A percentile compares a stretch with the other conserved stretches of the same genome.
Evolutionary conservation across 2,113 vertebrate species (phyloP).

Genomic region (Tachysurus vachellii): DNA sequence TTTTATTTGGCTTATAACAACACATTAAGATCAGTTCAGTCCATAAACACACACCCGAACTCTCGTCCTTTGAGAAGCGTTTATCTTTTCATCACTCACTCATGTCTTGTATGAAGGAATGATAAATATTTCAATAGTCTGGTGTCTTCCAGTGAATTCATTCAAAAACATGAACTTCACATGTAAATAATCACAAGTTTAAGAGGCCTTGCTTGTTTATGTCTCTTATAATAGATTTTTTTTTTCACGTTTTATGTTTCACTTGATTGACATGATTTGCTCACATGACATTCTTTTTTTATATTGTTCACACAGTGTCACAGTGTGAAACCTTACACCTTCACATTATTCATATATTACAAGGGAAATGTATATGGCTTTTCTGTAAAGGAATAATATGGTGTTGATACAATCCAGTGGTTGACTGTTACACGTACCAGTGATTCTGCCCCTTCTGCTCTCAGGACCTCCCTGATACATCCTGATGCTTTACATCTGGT

Average conservation of each 20-base stretch:
- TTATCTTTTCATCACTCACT: not conserved
- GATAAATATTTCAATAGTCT: not conserved
- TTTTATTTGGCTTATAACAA: not conserved
- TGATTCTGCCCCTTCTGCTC: too few species aligned
- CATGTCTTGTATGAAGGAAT: not conserved
- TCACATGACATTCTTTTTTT: not conserved
- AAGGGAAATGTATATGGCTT: not conserved
- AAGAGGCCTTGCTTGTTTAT: not conserved
- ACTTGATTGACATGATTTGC: not conserved
- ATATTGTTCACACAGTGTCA: not conserved
- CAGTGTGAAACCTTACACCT: not conserved
- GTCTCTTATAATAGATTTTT: not conserved
- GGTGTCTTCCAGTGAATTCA: not conserved
- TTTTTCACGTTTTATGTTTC: not conserved
- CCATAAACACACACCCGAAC: not conserved
- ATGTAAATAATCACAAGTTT: not conserved
- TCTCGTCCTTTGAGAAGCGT: not conserved
- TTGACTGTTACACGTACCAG: not conserved
- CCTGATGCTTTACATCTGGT: too few species aligned
- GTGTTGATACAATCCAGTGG: not conserved
- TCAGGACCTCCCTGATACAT: too few species aligned
- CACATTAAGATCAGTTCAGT: not conserved
- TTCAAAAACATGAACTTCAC: not conserved
- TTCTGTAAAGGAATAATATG: not conserved
- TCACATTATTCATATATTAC: not conserved